A percentile compares a stretch with the other conserved stretches of the same genome.
Conservation (phyloP, 2,797 vertebrate genomes). For the Leptodactylus fallax region DNA sequence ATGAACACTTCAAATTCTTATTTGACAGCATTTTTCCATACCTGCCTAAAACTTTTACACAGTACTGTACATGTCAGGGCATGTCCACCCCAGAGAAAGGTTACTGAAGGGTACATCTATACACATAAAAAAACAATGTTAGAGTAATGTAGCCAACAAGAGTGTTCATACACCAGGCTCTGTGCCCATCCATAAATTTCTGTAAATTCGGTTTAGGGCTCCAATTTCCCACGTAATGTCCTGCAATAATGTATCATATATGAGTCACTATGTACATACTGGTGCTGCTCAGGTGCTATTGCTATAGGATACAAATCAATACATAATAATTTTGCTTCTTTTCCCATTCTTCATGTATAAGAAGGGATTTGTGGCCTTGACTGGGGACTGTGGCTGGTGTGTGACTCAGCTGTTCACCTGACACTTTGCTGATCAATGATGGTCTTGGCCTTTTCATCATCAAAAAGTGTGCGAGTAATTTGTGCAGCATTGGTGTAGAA, state of each 20-base stretch:
- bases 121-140: no score
- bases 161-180: no score
- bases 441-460: slow-evolving; percentile 44
- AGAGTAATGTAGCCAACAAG: no score
- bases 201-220: no score
- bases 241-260: neutral
- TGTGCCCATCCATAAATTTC: no score
- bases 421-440: slow-evolving; percentile 49
- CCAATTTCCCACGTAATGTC: no score
- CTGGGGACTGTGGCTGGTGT: neutral
- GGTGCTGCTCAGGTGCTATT: neutral
- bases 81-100: no score
- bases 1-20: no score
- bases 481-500: slow-evolving; percentile 31
- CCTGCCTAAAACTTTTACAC: no score
- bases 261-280: neutral
- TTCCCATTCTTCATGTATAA: neutral
- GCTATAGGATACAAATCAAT: neutral
- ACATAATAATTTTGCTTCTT: neutral
- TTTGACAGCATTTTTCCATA: no score
- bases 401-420: slow-evolving; percentile 30
- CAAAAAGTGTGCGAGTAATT: slow-evolving; percentile 43
- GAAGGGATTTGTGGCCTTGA: slow-evolving; percentile 11
- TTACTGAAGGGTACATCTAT: no score
- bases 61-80: no score